Conservation (phyloP, 1,140 invertebrate genomes). For the Drosophila murphyi region DNA sequence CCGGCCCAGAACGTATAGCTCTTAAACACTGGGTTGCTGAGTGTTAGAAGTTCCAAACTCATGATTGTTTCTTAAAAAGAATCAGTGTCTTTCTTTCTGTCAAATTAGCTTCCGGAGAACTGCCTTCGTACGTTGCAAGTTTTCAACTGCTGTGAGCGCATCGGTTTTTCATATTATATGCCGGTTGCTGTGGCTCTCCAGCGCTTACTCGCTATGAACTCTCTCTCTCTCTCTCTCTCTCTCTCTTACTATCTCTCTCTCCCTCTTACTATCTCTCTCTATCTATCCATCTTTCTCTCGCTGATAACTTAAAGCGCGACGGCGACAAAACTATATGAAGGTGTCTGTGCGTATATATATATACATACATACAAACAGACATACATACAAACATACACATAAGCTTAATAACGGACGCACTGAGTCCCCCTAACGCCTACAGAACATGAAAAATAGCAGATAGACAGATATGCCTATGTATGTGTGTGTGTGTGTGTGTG, state of each 20-base stretch:
- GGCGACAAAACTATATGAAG: not conserved
- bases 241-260: not conserved
- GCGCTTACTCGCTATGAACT: conserved; percentile 1
- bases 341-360: not conserved
- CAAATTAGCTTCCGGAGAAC: not conserved
- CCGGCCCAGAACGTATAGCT: conserved; percentile 86
- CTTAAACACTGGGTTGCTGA: conserved; percentile 85
- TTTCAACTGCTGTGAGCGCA: conserved; percentile 31
- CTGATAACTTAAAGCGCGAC: conserved; percentile 11
- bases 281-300: not conserved
- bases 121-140: conserved; percentile 18
- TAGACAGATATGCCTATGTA: not conserved
- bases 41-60: conserved; percentile 65
- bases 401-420: too few relatives aligned
- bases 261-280: too few relatives aligned
- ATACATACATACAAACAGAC: not conserved
- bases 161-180: conserved; percentile 19
- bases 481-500: not conserved
- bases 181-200: conserved; percentile 11
- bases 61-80: conserved; percentile 38
- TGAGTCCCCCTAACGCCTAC: too few relatives aligned
- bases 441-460: too few relatives aligned
- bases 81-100: conserved; percentile 6
- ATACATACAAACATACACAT: not conserved
- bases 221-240: conserved; percentile 4